Evolutionary conservation across 2,888 invertebrate genomes (phyloP), one percentile per base, ranked within the genome.

Genomic region (Tipula confusa): DNA sequence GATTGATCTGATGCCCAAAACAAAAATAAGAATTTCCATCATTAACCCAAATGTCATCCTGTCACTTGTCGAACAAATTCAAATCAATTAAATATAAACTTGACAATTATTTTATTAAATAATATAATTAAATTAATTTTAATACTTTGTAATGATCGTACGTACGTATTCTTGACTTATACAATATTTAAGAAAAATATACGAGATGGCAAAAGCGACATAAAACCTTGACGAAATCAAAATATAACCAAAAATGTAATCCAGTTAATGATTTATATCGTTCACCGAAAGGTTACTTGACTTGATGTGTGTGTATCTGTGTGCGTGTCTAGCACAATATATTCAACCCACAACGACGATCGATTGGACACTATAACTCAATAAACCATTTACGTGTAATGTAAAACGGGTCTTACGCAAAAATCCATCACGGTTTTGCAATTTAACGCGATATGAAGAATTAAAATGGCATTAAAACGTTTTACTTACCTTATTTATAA

Each of bases 151-250:
- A 64, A 64, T 64, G 64, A 64, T 24, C 24, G 18, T n/a, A n/a
- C n/a, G n/a, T n/a, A n/a, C n/a, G n/a, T 64, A 64, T 64, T 64
- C 64, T 64, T 64, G 64, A 64, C 64, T 64, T 64, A 64, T 64
- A 64, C 15, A 43, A 43, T 15, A 9, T 36, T 64, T 64, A 64
- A 64, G 64, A 24, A 18, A n/a, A 43, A 4, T 43, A 15, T 7
- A 43, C 43, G 31, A 24, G 24, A 64, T 24, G 24, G 64, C 64
- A 64, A 64, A 4, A 38, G 24, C 1, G 3, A 5, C 13, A 24
- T 9, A 24, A 64, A 64, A 64, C 64, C 64, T 64, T 64, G 64
- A 64, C 24, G 64, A 64, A 64, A 24, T 64, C 64, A 13, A 64
- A 64, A 3, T 9, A 64, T 24, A 64, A 64, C 24, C 15, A 48